Evolutionary conservation across 2,797 vertebrate species (phyloP), one percentile per base, ranked within the genome.

Genomic region (Gastrophryne carolinensis): DNA sequence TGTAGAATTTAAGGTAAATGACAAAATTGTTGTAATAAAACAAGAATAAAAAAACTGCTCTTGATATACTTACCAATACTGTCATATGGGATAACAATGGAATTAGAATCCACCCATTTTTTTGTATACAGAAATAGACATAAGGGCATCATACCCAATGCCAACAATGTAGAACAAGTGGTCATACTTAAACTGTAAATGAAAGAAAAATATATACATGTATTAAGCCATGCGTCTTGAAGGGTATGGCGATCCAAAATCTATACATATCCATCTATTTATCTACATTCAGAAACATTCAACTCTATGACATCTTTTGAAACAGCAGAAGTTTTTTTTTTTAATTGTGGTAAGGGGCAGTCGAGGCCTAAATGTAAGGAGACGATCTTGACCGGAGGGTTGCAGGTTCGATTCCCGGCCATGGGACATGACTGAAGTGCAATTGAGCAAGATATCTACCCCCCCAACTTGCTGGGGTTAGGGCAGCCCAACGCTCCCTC

Each of bases 61-160:
- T 47, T 47, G 44, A 21, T 44, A 37, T 15, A 84, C 90, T 89
- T 85, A 99, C 98, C 97, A 21, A 99, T 98, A 62, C 86, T 99
- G 29, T 94, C 56, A 1, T 91, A 99, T 1, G 97, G 97, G 79
- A 99, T 95, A 70, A 91, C 64, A 74, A 99, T 92, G 47, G 82
- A 64, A 6, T 83, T 56, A 0, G 87, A 1, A 26, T 94, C 89
- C 0, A 92, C 94, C 97, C 98, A 99, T 72, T 81, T 70, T 39
- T 90, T 89, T 67, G 96, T 95, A 80, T 99, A 99, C 81, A 98
- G 52, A 53, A 92, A 83, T 47, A 99, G 92, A 81, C 95, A 98
- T 58, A 99, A 91, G 0, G 98, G 98, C 98, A 99, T 99, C 98
- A 99, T 98, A 23, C 97, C 98, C 86, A 99, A 81, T 12, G 96